Conservation (phyloP, 1,140 invertebrate species). For the Drosophila varians region DNA sequence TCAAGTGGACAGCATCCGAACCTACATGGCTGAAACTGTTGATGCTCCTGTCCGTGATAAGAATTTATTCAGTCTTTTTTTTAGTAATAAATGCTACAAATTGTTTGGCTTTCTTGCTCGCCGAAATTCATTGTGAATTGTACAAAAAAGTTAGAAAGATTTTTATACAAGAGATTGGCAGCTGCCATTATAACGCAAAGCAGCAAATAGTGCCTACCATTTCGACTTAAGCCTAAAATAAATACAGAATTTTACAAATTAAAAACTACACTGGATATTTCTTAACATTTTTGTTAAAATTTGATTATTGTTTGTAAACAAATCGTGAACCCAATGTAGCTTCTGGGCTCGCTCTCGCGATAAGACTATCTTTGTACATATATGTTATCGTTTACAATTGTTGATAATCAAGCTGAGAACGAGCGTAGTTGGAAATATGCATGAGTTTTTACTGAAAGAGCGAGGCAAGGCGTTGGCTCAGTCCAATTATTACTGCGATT, state of each 20-base stretch:
- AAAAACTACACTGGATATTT: too few relatives aligned
- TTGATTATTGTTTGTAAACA: not conserved
- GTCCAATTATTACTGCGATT: not conserved
- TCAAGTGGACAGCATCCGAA: slow-evolving; percentile 78
- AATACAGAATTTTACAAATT: slow-evolving; percentile 77
- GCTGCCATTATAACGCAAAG: slow-evolving; percentile 31
- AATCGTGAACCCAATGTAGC: not conserved
- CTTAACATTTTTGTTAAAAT: not conserved
- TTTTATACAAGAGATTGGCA: slow-evolving; percentile 45
- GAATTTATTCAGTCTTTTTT: slow-evolving; percentile 64
- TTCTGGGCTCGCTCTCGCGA: not conserved
- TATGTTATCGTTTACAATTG: too few relatives aligned
- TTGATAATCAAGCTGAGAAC: not conserved
- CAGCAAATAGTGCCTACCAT: slow-evolving; percentile 71
- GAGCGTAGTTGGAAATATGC: too few relatives aligned
- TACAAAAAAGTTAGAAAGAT: slow-evolving; percentile 55
- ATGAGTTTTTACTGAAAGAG: not conserved
- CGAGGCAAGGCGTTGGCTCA: not conserved
- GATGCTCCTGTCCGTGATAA: slow-evolving; percentile 62
- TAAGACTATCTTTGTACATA: not conserved
- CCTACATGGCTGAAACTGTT: slow-evolving; percentile 69
- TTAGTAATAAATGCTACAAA: slow-evolving; percentile 38
- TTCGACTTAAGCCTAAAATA: slow-evolving; percentile 70
- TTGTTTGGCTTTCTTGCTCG: slow-evolving; percentile 29
- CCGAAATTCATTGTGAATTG: slow-evolving; percentile 31